Evolutionary conservation across 2,113 vertebrate genomes (phyloP).

Genomic region (Microcebus lehilahytsara): DNA sequence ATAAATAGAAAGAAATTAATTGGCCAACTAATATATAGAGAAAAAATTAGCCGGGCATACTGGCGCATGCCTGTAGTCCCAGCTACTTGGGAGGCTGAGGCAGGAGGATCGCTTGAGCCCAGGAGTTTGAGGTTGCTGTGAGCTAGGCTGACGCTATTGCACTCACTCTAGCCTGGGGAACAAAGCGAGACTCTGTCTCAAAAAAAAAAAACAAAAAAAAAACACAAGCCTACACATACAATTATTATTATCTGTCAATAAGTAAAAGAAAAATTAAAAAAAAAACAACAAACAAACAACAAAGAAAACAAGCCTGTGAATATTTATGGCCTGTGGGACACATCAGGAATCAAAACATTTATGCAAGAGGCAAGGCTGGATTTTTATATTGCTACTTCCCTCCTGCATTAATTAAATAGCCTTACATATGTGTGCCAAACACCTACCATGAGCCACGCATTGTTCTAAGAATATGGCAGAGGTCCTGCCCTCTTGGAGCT

Average conservation of each 20-base stretch:
- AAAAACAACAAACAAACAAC: not conserved
- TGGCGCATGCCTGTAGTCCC: too few relatives aligned
- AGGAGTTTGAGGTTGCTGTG: too few relatives aligned
- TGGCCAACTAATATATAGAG: too few relatives aligned
- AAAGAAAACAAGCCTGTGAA: not conserved
- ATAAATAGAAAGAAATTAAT: too few relatives aligned
- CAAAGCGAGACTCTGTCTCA: too few relatives aligned
- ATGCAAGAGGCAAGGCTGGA: not conserved
- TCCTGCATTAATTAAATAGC: too few relatives aligned
- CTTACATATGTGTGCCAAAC: fast-evolving
- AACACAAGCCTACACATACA: not conserved
- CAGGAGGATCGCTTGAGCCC: too few relatives aligned
- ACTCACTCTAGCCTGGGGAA: too few relatives aligned
- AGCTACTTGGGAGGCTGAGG: too few relatives aligned
- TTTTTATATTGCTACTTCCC: not conserved
- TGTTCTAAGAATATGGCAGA: not conserved
- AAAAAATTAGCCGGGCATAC: too few relatives aligned
- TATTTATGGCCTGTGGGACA: not conserved
- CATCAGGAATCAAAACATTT: not conserved
- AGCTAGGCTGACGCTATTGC: too few relatives aligned
- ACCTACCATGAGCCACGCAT: not conserved
- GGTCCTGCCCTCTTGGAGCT: not conserved
- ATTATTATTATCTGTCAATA: not conserved
- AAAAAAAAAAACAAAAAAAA: not conserved
- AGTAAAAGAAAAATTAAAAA: not conserved